Evolutionary conservation across 2,888 invertebrate species (phyloP).

Genomic region (Charanyca ferruginea): DNA sequence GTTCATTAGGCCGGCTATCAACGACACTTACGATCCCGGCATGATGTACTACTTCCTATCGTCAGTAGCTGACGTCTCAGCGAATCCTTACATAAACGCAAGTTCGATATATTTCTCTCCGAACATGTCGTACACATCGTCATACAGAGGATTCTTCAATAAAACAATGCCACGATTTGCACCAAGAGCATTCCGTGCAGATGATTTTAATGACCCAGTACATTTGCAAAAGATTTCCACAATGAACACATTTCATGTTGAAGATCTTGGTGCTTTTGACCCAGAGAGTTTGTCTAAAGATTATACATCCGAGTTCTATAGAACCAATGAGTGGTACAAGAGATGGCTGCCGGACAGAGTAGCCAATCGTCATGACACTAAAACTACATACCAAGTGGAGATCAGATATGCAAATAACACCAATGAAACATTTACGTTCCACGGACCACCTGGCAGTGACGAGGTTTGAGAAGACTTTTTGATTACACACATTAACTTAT

Average conservation of each 20-base stretch:
- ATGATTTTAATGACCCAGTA: constrained; percentile 99
- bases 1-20: constrained; percentile 97
- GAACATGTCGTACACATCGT: constrained; percentile 98
- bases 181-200: constrained; percentile 97
- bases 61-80: constrained; percentile 98
- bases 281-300: constrained; percentile 95
- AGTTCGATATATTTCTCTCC: constrained; percentile 98
- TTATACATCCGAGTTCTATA: constrained; percentile 97
- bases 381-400: constrained; percentile 98
- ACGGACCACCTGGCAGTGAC: constrained; percentile 97
- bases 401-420: constrained; percentile 98
- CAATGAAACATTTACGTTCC: constrained; percentile 98
- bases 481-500: neutral
- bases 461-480: constrained; percentile 89
- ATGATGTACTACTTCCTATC: constrained; percentile 99
- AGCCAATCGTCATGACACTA: constrained; percentile 95
- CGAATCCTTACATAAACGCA: constrained; percentile 97
- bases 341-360: constrained; percentile 97
- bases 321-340: constrained; percentile 98
- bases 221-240: constrained; percentile 98
- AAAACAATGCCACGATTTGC: constrained; percentile 98
- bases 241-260: constrained; percentile 96
- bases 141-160: constrained; percentile 98
- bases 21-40: constrained; percentile 98
- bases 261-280: constrained; percentile 96